These are phyloP conservation scores for Panzeria rudis DNA, from an alignment of 2,888 invertebrate species.

Conservation along the genomic window DNA sequence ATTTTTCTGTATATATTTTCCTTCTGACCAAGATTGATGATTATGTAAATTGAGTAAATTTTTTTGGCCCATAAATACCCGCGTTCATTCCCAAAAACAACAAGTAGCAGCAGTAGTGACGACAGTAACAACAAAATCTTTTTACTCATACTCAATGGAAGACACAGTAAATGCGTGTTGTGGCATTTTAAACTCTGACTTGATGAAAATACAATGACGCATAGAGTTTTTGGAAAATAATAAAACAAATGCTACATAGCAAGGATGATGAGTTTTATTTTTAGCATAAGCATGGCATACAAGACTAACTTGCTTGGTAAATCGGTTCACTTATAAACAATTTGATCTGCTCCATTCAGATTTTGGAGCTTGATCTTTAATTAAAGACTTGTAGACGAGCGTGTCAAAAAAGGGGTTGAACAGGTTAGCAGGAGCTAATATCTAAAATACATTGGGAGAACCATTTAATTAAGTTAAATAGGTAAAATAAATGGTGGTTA, in stretches of 20 bases:
- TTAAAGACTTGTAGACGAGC: not conserved
- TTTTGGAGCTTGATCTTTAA: not conserved
- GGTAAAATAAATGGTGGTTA: too few relatives aligned
- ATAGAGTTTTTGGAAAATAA: constrained; percentile 77
- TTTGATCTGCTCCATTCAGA: not conserved
- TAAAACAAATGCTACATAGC: constrained; percentile 66
- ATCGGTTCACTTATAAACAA: too few relatives aligned
- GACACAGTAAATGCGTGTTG: constrained; percentile 71
- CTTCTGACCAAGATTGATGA: constrained; percentile 70
- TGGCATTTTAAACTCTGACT: constrained; percentile 66
- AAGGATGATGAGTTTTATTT: constrained; percentile 36
- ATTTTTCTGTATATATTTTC: constrained; percentile 36
- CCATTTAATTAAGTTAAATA: too few relatives aligned
- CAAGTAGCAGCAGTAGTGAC: constrained; percentile 17
- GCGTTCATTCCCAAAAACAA: constrained; percentile 48
- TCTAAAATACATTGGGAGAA: too few relatives aligned
- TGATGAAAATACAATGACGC: constrained; percentile 79
- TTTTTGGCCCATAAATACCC: constrained; percentile 64
- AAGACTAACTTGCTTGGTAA: not conserved
- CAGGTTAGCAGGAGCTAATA: too few relatives aligned
- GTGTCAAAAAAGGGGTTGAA: too few relatives aligned
- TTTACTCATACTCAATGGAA: not conserved
- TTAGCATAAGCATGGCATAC: not conserved
- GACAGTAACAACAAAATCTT: constrained; percentile 10
- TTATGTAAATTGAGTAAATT: constrained; percentile 70